Evolutionary conservation across 1,140 invertebrate genomes (phyloP).

Genomic region (Drosophila dunni): DNA sequence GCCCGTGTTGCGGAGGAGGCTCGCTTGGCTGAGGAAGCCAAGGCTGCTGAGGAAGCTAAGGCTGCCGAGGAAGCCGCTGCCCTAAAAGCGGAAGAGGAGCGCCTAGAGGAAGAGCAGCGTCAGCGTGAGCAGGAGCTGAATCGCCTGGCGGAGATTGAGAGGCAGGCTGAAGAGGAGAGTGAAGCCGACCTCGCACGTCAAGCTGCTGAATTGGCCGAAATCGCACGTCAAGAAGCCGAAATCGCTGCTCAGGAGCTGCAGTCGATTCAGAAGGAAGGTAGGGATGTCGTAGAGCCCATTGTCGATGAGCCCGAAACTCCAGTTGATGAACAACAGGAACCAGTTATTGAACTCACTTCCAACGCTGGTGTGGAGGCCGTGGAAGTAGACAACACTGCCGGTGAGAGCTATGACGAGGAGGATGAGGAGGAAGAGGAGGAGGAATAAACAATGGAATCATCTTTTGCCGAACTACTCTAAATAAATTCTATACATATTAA

Average conservation of each 20-base stretch:
- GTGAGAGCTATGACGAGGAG: slow-evolving; percentile 50
- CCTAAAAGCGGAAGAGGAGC: slow-evolving; percentile 86
- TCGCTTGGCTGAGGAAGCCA: slow-evolving; percentile 85
- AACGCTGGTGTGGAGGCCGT: slow-evolving; percentile 48
- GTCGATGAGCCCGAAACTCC: slow-evolving; percentile 76
- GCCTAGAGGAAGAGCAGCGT: slow-evolving; percentile 87
- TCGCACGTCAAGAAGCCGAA: slow-evolving; percentile 86
- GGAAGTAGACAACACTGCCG: slow-evolving; percentile 44
- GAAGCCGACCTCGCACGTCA: slow-evolving; percentile 87
- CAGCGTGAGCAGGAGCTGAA: slow-evolving; percentile 86
- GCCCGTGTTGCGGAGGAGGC: slow-evolving; percentile 85
- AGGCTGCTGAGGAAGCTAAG: slow-evolving; percentile 84
- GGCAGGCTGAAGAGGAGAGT: slow-evolving; percentile 87
- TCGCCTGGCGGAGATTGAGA: slow-evolving; percentile 86
- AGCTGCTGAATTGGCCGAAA: slow-evolving; percentile 86
- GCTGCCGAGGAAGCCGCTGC: slow-evolving; percentile 86
- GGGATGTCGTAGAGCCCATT: slow-evolving; percentile 66
- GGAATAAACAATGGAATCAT: slow-evolving; percentile 41
- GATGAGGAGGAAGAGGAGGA: slow-evolving; percentile 59
- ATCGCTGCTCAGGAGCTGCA: slow-evolving; percentile 85
- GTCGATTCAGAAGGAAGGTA: slow-evolving; percentile 71
- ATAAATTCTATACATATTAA: slow-evolving; percentile 21
- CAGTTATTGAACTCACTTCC: slow-evolving; percentile 65
- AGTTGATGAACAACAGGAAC: slow-evolving; percentile 68
- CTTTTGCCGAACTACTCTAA: slow-evolving; percentile 9